phyloP scores from a whole-genome alignment of 2,797 vertebrate genomes.

The Lagorchestes hirsutus region DNA sequence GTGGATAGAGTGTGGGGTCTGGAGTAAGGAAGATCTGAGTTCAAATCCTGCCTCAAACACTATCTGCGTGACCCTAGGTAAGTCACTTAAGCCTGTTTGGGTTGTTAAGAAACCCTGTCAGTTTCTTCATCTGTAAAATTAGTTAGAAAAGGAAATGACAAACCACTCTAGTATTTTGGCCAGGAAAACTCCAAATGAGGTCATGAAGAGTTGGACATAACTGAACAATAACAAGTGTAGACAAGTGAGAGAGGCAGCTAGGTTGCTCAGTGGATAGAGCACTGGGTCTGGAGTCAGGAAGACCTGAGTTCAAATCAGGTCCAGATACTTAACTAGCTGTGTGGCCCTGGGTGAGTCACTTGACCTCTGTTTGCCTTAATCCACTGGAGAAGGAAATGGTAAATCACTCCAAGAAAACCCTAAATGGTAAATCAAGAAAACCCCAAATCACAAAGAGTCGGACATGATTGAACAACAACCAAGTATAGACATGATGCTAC shows the following conservation, averaged over 20 bases:
- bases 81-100: background rate
- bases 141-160: background rate
- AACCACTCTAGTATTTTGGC: background rate
- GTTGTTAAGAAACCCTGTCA: background rate
- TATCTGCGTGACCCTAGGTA: background rate
- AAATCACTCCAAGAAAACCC: background rate
- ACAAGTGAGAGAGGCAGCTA: background rate
- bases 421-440: background rate
- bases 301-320: background rate
- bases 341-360: background rate
- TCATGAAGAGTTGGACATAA: background rate
- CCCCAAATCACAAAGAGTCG: background rate
- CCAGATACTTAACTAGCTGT: background rate
- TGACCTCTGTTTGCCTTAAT: background rate
- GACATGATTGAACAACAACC: background rate
- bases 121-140: background rate
- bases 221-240: background rate
- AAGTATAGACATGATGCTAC: background rate
- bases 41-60: background rate
- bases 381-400: background rate
- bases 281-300: background rate
- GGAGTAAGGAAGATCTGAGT: background rate
- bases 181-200: background rate
- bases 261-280: background rate
- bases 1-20: background rate